Evolutionary conservation across 2,888 invertebrate species (phyloP), one percentile per base, ranked within the genome.

Genomic region (Linyphia triangularis): DNA sequence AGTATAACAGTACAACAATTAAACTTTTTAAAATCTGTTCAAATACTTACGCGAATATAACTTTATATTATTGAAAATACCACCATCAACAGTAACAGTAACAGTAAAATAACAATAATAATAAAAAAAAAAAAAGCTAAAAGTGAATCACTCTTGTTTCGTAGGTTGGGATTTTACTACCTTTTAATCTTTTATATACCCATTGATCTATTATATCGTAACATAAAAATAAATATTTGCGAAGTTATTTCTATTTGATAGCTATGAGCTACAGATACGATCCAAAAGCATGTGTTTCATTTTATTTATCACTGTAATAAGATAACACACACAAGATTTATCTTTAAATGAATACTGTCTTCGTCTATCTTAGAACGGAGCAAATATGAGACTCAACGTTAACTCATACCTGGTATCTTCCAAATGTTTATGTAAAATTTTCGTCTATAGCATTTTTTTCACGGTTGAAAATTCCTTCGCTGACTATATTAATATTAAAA

Each of bases 141-240:
- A n/a, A n/a, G n/a, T n/a, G n/a, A n/a, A n/a, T n/a, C n/a, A n/a
- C n/a, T n/a, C n/a, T n/a, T n/a, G n/a, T n/a, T n/a, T n/a, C n/a
- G n/a, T n/a, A n/a, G n/a, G n/a, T n/a, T n/a, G n/a, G n/a, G n/a
- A n/a, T n/a, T n/a, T n/a, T n/a, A n/a, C n/a, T n/a, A n/a, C n/a
- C n/a, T n/a, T n/a, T n/a, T n/a, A n/a, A n/a, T n/a, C n/a, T n/a
- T n/a, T n/a, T n/a, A n/a, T 19, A 16, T 24, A 63, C 16, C 28
- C 24, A 24, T 65, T 1, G 6, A 65, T 65, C 65, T 16, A 65
- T 30, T 65, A 28, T 19, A 6, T n/a, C 65, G n/a, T 65, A 51
- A 72, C n/a, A 28, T 26, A 72, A 40, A 63, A 61, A 40, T 22
- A 77, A 63, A 77, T 77, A 61, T 77, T 77, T 77, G 63, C 10